These are phyloP conservation scores for Acanthaster planci DNA, from an alignment of 35 echinoderm and acorn worm genomes.

Conservation along the genomic window DNA sequence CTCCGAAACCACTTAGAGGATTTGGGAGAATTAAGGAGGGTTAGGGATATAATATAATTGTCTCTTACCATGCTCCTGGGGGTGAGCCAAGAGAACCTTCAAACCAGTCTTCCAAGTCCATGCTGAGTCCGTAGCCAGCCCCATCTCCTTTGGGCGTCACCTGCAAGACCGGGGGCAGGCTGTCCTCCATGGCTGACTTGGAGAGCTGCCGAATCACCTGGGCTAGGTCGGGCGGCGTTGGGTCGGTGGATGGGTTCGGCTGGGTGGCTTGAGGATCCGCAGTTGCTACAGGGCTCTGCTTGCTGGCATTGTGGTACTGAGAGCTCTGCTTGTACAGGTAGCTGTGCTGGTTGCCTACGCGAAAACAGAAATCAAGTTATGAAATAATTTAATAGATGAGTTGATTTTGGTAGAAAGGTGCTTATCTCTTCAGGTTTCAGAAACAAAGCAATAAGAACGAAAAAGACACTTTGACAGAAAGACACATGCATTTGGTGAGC, in stretches of 20 bases:
- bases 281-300: not conserved
- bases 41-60: too few species aligned
- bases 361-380: not conserved
- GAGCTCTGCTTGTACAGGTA: constrained; percentile 4
- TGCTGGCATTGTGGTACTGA: constrained; percentile 3
- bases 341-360: not conserved
- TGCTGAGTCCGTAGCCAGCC: constrained; percentile 81
- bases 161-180: constrained; percentile 64
- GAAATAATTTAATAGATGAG: not conserved
- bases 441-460: too few species aligned
- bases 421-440: too few species aligned
- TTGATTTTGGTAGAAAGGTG: too few species aligned
- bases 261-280: not conserved
- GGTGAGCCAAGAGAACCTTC: constrained; percentile 53
- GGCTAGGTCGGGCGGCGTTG: constrained; percentile 56
- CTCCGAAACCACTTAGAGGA: too few species aligned
- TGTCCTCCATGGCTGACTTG: constrained; percentile 67
- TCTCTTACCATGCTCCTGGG: not conserved
- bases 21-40: too few species aligned
- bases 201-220: constrained; percentile 69
- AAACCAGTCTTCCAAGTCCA: constrained; percentile 85
- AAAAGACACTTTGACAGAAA: too few species aligned
- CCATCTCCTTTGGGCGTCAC: constrained; percentile 93
- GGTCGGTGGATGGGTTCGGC: not conserved
- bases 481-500: too few species aligned